Evolutionary conservation across 2,888 invertebrate genomes (phyloP).

Genomic region (Drosophila crucigera): DNA sequence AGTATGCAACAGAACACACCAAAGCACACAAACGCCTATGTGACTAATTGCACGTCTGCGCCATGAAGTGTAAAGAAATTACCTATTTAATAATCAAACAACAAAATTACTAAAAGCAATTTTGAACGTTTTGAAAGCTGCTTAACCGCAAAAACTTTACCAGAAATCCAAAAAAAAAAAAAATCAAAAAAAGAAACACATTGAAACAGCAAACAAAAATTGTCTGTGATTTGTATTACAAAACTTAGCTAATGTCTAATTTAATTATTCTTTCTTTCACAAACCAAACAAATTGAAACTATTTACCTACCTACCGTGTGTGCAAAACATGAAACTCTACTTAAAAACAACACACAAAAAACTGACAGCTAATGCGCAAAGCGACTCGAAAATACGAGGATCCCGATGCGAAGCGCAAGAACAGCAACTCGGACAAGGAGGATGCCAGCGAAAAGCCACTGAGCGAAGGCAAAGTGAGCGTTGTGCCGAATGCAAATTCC

Average conservation of each 20-base stretch:
- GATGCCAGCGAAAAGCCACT: conserved; percentile 68
- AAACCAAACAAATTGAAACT: conserved; percentile 35
- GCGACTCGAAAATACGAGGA: conserved; percentile 73
- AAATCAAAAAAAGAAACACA: conserved; percentile 4
- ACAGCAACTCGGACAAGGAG: conserved; percentile 82
- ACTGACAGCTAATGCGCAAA: conserved; percentile 63
- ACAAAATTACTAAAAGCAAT: conserved; percentile 33
- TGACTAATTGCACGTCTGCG: conserved; percentile 73
- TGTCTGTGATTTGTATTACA: conserved; percentile 43
- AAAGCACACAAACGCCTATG: conserved; percentile 45
- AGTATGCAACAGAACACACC: conserved; percentile 29
- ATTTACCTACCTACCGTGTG: conserved; percentile 30
- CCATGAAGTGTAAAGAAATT: conserved; percentile 31
- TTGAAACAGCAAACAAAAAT: conserved; percentile 26
- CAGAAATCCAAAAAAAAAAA: neutral
- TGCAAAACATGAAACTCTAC: conserved; percentile 29
- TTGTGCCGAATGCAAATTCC: conserved; percentile 17
- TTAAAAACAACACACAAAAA: neutral
- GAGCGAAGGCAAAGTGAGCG: conserved; percentile 32
- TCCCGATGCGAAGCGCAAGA: conserved; percentile 82
- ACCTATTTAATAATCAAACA: conserved; percentile 1
- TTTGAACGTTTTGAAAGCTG: conserved; percentile 20
- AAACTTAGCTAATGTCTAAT: conserved; percentile 68
- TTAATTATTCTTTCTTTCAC: conserved; percentile 77
- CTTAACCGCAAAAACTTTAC: conserved; percentile 31